Evolutionary conservation across 1,140 invertebrate species (phyloP).

Genomic region (Halictus rubicundus): DNA sequence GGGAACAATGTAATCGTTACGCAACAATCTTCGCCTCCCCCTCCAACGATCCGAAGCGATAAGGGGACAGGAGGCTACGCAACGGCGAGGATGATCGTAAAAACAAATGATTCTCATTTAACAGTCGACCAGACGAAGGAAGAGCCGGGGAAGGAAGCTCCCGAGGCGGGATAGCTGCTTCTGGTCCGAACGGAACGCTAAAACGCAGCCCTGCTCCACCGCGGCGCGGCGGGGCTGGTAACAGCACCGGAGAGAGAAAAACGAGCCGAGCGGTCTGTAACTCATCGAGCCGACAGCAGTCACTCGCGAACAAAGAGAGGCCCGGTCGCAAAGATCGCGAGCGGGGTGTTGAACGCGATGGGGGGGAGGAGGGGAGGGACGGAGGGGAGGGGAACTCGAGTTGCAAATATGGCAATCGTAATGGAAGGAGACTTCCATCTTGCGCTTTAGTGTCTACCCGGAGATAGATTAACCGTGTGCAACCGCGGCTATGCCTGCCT

Average conservation of each 20-base stretch:
- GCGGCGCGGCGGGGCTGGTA: neutral
- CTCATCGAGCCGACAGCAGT: slow-evolving; percentile 41
- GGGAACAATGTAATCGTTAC: neutral
- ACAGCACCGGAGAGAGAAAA: slow-evolving; percentile 9
- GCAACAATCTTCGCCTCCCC: neutral
- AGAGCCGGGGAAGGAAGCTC: too few relatives aligned
- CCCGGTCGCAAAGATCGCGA: slow-evolving; percentile 42
- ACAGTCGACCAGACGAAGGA: neutral
- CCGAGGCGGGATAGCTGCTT: too few relatives aligned
- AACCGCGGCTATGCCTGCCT: slow-evolving; percentile 65
- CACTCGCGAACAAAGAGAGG: slow-evolving; percentile 54
- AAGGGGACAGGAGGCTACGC: neutral
- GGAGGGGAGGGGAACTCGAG: neutral
- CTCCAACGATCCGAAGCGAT: too few relatives aligned
- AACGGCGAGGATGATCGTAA: neutral
- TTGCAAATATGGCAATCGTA: slow-evolving; percentile 69
- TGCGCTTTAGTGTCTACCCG: slow-evolving; percentile 71
- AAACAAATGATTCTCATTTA: slow-evolving; percentile 10
- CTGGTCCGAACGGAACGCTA: neutral
- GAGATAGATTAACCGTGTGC: slow-evolving; percentile 71
- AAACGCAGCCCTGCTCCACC: too few relatives aligned
- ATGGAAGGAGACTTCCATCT: slow-evolving; percentile 72
- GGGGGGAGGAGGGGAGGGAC: too few relatives aligned
- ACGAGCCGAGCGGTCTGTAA: slow-evolving; percentile 23
- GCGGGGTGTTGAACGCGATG: slow-evolving; percentile 5